Base-by-base conservation (phyloP, 2,113 vertebrate genomes). In the Eublepharis macularius region DNA sequence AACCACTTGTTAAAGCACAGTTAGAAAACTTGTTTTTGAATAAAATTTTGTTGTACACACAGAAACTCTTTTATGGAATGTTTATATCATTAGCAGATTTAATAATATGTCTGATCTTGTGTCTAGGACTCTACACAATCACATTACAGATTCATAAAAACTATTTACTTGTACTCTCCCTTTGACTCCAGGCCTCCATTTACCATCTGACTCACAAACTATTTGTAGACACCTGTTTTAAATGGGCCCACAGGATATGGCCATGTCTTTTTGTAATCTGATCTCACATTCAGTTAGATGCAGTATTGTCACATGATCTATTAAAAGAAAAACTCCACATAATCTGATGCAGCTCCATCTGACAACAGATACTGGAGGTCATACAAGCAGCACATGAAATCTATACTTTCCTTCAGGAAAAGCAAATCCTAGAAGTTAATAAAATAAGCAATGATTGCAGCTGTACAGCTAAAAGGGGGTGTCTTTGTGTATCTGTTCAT, bases 191-290 rank as follows among this genome's bases (percentile, higher is more conserved):
- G 8, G 11, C 13, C 36, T 76, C 83, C 47, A 57, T n/a, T 82
- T 63, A 60, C 21, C 80, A 81, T 87, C 54, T 93, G 92, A 93
- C 89, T 93, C 92, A 83, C 41, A 90, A 66, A 76, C 89, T 92
- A 88, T 92, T 92, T 92, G 90, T 85, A 34, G 63, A 82, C 92
- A 94, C 91, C 91, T 94, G 92, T 90, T 93, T 87, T 86, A 88
- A 91, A 92, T 65, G 79, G 76, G 76, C 21, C 86, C 85, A 87
- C 88, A 93, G 87, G 90, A 93, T 93, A 94, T 91, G 77, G 78
- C 87, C 80, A 86, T 76, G 87, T 69, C 85, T 89, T 91, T 84
- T 90, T 88, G 90, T 84, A 87, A 82, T 81, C 49, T 79, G 78
- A 84, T 6, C 78, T 73, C 78, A 83, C 77, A 82, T 87, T 70